Conservation (phyloP, 1,140 invertebrate species). For the Pogonomyrmex barbatus region DNA sequence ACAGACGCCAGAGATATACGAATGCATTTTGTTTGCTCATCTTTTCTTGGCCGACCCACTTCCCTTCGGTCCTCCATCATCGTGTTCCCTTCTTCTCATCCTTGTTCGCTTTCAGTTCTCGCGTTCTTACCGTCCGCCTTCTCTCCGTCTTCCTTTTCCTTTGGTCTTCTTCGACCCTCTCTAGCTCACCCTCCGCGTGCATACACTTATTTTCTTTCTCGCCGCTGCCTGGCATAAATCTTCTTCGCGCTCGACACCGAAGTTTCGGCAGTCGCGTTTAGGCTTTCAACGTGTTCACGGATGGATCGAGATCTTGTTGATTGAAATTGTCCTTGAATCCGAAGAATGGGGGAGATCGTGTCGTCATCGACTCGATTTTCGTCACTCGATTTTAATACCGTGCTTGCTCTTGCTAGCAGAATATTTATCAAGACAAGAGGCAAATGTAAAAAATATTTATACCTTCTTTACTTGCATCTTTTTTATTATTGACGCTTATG, state of each 20-base stretch:
- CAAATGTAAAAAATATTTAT: background rate
- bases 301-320: slow-evolving; percentile 27
- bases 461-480: background rate
- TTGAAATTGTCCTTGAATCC: slow-evolving; percentile 18
- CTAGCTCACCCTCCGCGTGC: slow-evolving; percentile 56
- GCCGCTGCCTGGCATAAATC: slow-evolving; percentile 68
- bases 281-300: slow-evolving; percentile 30
- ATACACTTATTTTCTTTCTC: slow-evolving; percentile 70
- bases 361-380: background rate
- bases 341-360: background rate
- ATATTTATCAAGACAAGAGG: background rate
- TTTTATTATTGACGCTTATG: background rate
- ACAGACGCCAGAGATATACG: slow-evolving; percentile 78
- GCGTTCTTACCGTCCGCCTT: slow-evolving; percentile 39
- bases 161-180: slow-evolving; percentile 63
- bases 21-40: slow-evolving; percentile 73
- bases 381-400: background rate
- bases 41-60: slow-evolving; percentile 67
- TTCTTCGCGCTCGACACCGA: slow-evolving; percentile 65
- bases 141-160: slow-evolving; percentile 14
- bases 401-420: background rate
- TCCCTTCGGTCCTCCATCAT: slow-evolving; percentile 61
- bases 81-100: slow-evolving; percentile 52
- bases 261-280: slow-evolving; percentile 56
- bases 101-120: slow-evolving; percentile 45